Base-by-base conservation (phyloP, 2,113 vertebrate species). In the Oncorhynchus kisutch region DNA sequence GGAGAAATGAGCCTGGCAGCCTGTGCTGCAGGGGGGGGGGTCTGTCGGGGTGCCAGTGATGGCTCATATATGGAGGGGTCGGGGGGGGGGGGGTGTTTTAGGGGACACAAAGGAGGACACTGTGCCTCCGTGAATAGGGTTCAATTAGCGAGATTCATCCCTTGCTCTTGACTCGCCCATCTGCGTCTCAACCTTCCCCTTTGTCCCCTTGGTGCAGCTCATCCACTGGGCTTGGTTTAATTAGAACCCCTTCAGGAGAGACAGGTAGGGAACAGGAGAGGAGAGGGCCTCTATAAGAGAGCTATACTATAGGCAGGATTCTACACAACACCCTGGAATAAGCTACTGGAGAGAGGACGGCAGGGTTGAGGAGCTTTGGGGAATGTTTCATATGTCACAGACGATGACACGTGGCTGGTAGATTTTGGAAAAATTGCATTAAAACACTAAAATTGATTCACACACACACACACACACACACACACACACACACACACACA, bases 81-180 rank as follows among this genome's bases (percentile, higher is more conserved):
- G 31, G 27, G n/a, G n/a, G n/a, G n/a, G n/a, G n/a, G 24, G 13
- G 65, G 39, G 39, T 27, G 9, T 39, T 18, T 20, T 16, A 62
- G 22, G 20, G 16, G 24, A 49, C 20, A 66, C 39, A 76, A 77
- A 77, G 39, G 64, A 57, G 54, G 14, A 62, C 31, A 65, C 54
- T 27, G 39, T 45, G 39, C 39, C 39, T 9, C 39, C 9, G 9
- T 45, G 9, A 73, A 67, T 39, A 18, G 62, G 51, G 45, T 67
- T 54, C 77, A 90, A 91, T 92, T 88, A 89, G 82, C 20, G 1
- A 49, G 83, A 83, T 86, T 82, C 86, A 74, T 80, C 80, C 74
- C 71, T 75, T 54, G 67, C 81, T 74, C 84, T 83, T 76, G 72
- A 78, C 3, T 79, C 79, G 39, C 39, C 39, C 39, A 11, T 45